A percentile compares a stretch with the other conserved stretches of the same genome.
Conservation (phyloP, 2,113 vertebrate species). For the Megaceryle maxima region DNA sequence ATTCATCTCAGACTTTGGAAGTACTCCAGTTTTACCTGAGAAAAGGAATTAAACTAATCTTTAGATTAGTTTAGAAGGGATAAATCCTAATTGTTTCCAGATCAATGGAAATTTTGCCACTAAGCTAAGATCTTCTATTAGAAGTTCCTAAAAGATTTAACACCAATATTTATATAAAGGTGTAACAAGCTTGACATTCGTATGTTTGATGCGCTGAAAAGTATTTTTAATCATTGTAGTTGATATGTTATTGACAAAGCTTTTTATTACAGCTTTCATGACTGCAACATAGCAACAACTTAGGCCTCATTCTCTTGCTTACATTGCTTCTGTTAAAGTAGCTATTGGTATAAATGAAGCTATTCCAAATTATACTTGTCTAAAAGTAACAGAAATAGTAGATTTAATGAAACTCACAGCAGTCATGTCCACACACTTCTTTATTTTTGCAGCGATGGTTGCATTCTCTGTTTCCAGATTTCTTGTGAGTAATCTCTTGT, state of each 20-base stretch:
- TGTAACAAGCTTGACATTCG: not conserved
- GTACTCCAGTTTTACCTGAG: slow-evolving; percentile 89
- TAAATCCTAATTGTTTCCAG: not conserved
- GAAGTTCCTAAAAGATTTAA: not conserved
- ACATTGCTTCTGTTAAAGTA: not conserved
- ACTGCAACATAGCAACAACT: not conserved
- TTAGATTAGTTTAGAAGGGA: not conserved
- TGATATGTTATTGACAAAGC: not conserved
- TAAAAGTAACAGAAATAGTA: slow-evolving; percentile 1
- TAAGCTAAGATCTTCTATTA: not conserved
- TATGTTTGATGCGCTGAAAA: not conserved
- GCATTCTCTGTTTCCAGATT: slow-evolving; percentile 83
- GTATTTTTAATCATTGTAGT: not conserved
- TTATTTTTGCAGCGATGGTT: slow-evolving; percentile 96
- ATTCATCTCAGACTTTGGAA: slow-evolving; percentile 72
- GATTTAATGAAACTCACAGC: slow-evolving; percentile 85
- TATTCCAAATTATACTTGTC: not conserved
- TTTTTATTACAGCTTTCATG: not conserved
- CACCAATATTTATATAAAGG: not conserved
- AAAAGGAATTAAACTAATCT: slow-evolving; percentile 29
- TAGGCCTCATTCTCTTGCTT: not conserved
- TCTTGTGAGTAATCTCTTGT: slow-evolving; percentile 43
- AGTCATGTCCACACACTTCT: slow-evolving; percentile 89
- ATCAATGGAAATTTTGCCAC: not conserved
- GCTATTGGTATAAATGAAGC: not conserved